Base-by-base conservation (phyloP, 2,888 invertebrate species). In the Orchestes rusci region DNA sequence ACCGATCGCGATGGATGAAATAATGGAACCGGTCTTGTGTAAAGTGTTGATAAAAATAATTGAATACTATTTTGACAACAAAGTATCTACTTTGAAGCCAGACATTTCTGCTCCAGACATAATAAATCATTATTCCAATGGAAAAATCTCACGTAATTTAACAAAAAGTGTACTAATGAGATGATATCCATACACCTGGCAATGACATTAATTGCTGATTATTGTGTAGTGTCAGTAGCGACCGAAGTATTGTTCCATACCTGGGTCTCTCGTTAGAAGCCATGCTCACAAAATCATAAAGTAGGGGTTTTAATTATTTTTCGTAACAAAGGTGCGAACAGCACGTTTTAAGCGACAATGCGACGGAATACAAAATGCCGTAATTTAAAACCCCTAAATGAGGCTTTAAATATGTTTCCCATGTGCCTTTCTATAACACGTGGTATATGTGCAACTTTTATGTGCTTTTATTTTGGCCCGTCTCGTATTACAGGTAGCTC, bases 381-480 rank as follows among this genome's bases (percentile, higher is more conserved):
- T 47, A 43, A 47, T 47, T 47, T 39, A 47, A 47, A 43, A 43
- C 47, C 47, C 28, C 47, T 42, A 46, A 46, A 46, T 46, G 46
- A 46, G 46, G 34, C 42, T 46, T 33, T 38, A 46, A 42, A 42
- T 42, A 42, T 46, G 41, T 45, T 40, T 41, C 41, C 41, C 45
- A 45, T 45, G 42, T 42, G 46, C 45, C 30, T 41, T 43, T 46
- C 45, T 33, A 38, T 36, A 45, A 36, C 42, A 46, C 46, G 42
- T 46, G 46, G 30, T 45, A 38, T n/a, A n/a, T 37, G 30, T 38
- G 13, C 18, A 38, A 42, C 27, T 42, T 42, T 42, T 42, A 36
- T 34, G 7, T 23, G 13, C 30, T 17, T 29, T 39, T 17, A 30
- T 28, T 39, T 39, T 17, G 27, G 27, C n/a, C n/a, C n/a, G n/a